Percentiles rank a stretch among this genome's conserved stretches.
Conservation (phyloP, 2,113 vertebrate genomes). For the Scomber scombrus region DNA sequence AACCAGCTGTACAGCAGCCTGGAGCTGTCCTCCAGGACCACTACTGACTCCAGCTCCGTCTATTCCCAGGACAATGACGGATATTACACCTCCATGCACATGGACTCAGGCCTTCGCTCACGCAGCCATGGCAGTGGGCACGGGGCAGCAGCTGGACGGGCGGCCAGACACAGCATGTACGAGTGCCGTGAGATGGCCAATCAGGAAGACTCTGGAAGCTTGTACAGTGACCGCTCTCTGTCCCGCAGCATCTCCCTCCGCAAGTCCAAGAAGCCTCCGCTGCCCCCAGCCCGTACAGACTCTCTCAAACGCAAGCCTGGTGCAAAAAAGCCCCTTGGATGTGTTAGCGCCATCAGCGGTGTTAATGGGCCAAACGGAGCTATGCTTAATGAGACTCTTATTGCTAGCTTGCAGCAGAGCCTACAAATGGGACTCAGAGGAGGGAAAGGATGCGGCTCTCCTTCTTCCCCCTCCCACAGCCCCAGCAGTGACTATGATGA, state of each 20-base stretch:
- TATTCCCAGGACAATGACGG: constrained; percentile 91
- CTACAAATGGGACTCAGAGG: constrained; percentile 88
- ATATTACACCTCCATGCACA: constrained; percentile 87
- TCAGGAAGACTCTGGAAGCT: constrained; percentile 79
- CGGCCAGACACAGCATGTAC: constrained; percentile 89
- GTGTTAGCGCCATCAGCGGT: constrained; percentile 54
- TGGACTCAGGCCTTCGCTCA: constrained; percentile 85
- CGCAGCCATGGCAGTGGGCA: constrained; percentile 79
- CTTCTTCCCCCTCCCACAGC: constrained; percentile 93
- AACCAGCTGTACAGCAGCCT: constrained; percentile 91
- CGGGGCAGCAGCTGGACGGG: constrained; percentile 79
- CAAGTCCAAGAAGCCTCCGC: constrained; percentile 94
- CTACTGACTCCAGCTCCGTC: constrained; percentile 88
- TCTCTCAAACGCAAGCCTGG: constrained; percentile 91
- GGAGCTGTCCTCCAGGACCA: constrained; percentile 86
- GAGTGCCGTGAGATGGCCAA: constrained; percentile 86
- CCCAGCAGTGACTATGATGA: constrained; percentile 96
- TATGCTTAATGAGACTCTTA: constrained; percentile 92
- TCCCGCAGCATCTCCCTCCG: constrained; percentile 94
- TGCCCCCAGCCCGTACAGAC: constrained; percentile 94
- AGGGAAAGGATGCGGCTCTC: constrained; percentile 84
- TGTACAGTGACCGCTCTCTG: constrained; percentile 88
- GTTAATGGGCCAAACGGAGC: constrained; percentile 73
- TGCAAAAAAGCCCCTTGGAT: constrained; percentile 84
- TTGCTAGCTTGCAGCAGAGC: constrained; percentile 94